Evolutionary conservation across 2,797 vertebrate genomes (phyloP), one percentile per base, ranked within the genome.

Genomic region (Spheniscus humboldti): DNA sequence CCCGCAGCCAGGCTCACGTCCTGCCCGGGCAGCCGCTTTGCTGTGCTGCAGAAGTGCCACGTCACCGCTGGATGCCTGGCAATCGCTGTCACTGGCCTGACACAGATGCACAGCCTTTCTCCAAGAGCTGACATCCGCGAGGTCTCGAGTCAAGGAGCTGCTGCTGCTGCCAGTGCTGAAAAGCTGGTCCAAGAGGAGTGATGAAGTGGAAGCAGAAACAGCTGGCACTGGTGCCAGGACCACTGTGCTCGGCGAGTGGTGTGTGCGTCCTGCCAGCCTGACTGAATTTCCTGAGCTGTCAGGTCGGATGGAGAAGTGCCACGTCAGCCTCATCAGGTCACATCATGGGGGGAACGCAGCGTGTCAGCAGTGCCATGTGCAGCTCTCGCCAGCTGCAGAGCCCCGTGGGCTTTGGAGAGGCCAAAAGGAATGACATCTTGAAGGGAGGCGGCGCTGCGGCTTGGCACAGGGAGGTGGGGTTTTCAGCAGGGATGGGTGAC

Each of bases 201-300:
- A 76, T 79, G 95, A 72, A 85, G 94, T 48, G 91, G 94, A 89
- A 94, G 84, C 63, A 81, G 92, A 48, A 96, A 4, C 96, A 96
- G 83, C 88, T 81, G 92, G 86, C 2, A 1, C 66, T 3, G 1
- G 63, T 0, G 5, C 43, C 0, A 10, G 68, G 80, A 64, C 67
- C 0, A 3, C 74, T 59, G 64, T 0, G 2, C 62, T 59, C 6
- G 5, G 60, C 2, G 2, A 62, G 81, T 24, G 48, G 55, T 1
- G 2, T 18, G 35, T 48, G 53, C 1, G 3, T 41, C 62, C 90
- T 89, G 96, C 94, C 91, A 87, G 25, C 48, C 33, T 1, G 0
- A 4, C 16, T 48, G 90, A 48, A 33, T 52, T 35, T 62, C 57
- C 62, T 4, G 59, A 66, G 79, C 94, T 90, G 91, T 85, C 94